Percentiles rank a stretch among this genome's conserved stretches.
Conservation (phyloP, 2,888 invertebrate genomes). For the Orthosia cruda region DNA sequence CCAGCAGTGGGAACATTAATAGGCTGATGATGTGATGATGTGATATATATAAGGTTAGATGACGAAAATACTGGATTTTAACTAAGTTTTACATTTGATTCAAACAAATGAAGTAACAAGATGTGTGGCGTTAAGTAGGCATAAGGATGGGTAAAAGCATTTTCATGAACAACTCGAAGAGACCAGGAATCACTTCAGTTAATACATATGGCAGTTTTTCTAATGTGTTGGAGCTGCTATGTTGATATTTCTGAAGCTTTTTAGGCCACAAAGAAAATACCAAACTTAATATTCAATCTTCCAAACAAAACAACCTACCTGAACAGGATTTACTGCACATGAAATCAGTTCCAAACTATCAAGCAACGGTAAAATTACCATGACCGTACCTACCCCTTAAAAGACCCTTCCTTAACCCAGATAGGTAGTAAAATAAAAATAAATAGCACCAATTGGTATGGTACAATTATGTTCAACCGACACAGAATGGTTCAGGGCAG, state of each 20-base stretch:
- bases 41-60: too few species aligned
- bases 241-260: too few species aligned
- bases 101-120: too few species aligned
- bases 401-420: constrained; percentile 40
- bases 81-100: too few species aligned
- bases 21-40: too few species aligned
- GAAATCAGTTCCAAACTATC: constrained; percentile 23
- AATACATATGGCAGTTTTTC: neutral
- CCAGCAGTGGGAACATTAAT: too few species aligned
- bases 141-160: too few species aligned
- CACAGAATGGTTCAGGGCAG: constrained; percentile 75
- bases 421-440: constrained; percentile 67
- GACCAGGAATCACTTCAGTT: neutral
- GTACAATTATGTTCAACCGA: constrained; percentile 83
- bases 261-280: neutral
- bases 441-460: constrained; percentile 71
- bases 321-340: neutral
- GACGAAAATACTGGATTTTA: too few species aligned
- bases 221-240: too few species aligned
- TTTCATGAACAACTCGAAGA: too few species aligned
- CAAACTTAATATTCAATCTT: too few species aligned
- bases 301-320: neutral
- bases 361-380: constrained; percentile 12
- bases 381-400: constrained; percentile 23
- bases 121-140: too few species aligned